Evolutionary conservation across 2,113 vertebrate genomes (phyloP), one percentile per base, ranked within the genome.

Genomic region (Sprattus sprattus): DNA sequence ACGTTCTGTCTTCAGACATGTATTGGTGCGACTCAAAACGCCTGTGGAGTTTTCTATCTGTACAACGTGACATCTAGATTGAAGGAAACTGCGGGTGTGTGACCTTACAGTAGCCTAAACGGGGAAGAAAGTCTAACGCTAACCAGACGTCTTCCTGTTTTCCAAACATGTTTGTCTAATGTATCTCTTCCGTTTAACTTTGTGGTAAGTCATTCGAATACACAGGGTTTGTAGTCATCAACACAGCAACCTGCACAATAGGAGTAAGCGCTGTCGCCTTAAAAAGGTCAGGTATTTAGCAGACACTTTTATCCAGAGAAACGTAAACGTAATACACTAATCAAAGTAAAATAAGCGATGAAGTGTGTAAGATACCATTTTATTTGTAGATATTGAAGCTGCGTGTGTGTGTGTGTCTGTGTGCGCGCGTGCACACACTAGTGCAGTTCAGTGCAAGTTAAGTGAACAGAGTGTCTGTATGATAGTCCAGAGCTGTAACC

Each of bases 101-200:
- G 20, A 64, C 54, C n/a, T 83, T 39, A 39, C 39, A 39, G 39
- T 39, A n/a, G n/a, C n/a, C n/a, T n/a, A 28, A 2, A 67, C 64
- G 64, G 71, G 57, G 25, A 84, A 86, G 83, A 88, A 10, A 87
- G 22, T 81, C 45, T 78, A 50, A 87, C 46, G 22, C 85, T 89
- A 87, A 92, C 89, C 91, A 87, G 83, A 71, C 71, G 45, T 90
- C 90, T 94, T 94, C 94, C 93, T 94, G 93, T 91, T 93, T 85
- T 85, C 93, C 92, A 89, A 93, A 95, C 93, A 93, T 91, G 92
- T 93, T 88, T 81, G 80, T 60, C 44, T 88, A 89, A 89, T 82
- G 85, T 85, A 87, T 84, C 87, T 83, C 47, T 85, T 87, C 87
- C 86, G 86, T 84, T 88, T 85, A 85, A 46, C 39, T 4, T 80